Conservation (phyloP, 2,888 invertebrate species). For the Hecatera dysodea region DNA sequence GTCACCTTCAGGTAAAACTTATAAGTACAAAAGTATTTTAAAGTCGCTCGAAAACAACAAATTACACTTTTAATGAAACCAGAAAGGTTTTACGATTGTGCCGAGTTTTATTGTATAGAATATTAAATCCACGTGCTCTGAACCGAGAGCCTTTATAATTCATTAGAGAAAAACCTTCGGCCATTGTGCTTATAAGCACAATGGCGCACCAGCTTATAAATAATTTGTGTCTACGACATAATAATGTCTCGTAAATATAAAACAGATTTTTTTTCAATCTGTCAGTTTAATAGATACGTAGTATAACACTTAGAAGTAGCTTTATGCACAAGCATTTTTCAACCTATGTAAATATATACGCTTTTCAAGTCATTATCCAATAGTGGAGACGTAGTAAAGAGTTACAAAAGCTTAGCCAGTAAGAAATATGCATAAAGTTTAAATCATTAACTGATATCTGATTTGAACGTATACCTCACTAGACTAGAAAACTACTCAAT, state of each 20-base stretch:
- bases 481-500: slow-evolving; percentile 29
- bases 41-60: slow-evolving; percentile 55
- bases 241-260: slow-evolving; percentile 46
- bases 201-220: slow-evolving; percentile 62
- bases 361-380: background rate
- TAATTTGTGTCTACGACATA: slow-evolving; percentile 54
- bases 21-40: slow-evolving; percentile 39
- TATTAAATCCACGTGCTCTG: slow-evolving; percentile 65
- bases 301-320: background rate
- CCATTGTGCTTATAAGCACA: slow-evolving; percentile 63
- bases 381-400: slow-evolving; percentile 4
- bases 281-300: slow-evolving; percentile 25
- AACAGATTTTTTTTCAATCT: slow-evolving; percentile 26
- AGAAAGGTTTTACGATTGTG: slow-evolving; percentile 65
- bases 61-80: slow-evolving; percentile 66
- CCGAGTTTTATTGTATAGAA: slow-evolving; percentile 66
- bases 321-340: background rate
- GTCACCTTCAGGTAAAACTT: slow-evolving; percentile 29
- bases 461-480: slow-evolving; percentile 32
- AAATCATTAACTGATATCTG: slow-evolving; percentile 25
- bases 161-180: slow-evolving; percentile 67
- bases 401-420: slow-evolving; percentile 3
- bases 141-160: slow-evolving; percentile 66
- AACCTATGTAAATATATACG: background rate
- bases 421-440: slow-evolving; percentile 4